Evolutionary conservation across 2,113 vertebrate species (phyloP), one percentile per base, ranked within the genome.

Genomic region (Pipra filicauda): DNA sequence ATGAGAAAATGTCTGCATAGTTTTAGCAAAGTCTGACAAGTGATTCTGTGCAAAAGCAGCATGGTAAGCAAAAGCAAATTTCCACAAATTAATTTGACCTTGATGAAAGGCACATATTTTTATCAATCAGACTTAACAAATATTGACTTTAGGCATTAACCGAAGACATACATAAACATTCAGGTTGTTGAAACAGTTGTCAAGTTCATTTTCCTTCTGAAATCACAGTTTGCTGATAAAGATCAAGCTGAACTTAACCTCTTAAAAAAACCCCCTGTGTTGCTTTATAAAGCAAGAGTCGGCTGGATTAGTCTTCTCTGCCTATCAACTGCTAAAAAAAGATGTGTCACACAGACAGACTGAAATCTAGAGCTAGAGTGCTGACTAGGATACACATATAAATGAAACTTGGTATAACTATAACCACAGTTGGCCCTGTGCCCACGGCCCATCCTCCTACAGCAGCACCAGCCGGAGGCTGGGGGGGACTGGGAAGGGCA

Each of bases 61-160:
- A 43, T 37, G 84, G 72, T 88, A 96, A 97, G 93, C 83, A 97
- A 95, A 96, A 94, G 21, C 81, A 91, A 84, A 96, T 95, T 87
- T 44, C 92, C 79, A 85, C 66, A 96, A 94, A 96, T 96, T 95
- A 94, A 96, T 91, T 61, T 97, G 93, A 97, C 87, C 94, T 97
- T 96, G 97, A 98, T 83, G 84, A 85, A 95, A 79, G 85, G 85
- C 87, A 73, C 82, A 71, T 80, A 94, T 96, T 97, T 97, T 97
- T 96, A 94, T 97, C 91, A 96, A 95, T 95, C 79, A 96, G 57
- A 71, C 66, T 65, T 95, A 97, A 96, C 72, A 73, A 93, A 93
- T 92, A 96, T 84, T 97, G 93, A 96, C 83, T 96, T 88, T 55
- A 78, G 85, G 74, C 61, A 97, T 96, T 95, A 97, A 89, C 79